Conservation (phyloP, 2,888 invertebrate genomes). For the Erebia epiphron region DNA sequence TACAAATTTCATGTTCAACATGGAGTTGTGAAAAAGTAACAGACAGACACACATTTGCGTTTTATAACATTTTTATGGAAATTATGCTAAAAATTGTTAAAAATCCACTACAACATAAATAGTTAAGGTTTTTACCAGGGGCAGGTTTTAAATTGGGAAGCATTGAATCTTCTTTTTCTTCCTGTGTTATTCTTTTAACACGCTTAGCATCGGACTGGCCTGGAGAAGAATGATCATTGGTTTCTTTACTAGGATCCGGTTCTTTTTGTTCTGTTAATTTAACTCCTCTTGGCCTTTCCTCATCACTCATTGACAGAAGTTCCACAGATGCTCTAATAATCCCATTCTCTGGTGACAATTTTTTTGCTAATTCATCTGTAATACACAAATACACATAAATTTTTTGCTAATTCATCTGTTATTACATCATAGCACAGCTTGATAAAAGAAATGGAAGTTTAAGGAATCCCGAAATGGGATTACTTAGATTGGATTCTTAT, state of each 20-base stretch:
- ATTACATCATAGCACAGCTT: slow-evolving; percentile 6
- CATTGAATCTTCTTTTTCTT: slow-evolving; percentile 87
- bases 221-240: slow-evolving; percentile 55
- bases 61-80: too few relatives aligned
- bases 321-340: slow-evolving; percentile 92
- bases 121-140: slow-evolving; percentile 64
- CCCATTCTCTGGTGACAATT: slow-evolving; percentile 88
- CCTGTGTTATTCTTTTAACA: slow-evolving; percentile 71
- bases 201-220: slow-evolving; percentile 71
- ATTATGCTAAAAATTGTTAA: background rate
- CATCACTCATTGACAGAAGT: slow-evolving; percentile 87
- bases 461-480: background rate
- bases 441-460: background rate
- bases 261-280: slow-evolving; percentile 51
- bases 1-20: too few relatives aligned
- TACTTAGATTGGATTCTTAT: background rate
- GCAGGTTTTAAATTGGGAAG: slow-evolving; percentile 92
- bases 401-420: slow-evolving; percentile 80
- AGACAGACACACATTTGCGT: too few relatives aligned
- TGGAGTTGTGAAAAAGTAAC: too few relatives aligned
- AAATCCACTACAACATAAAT: too few relatives aligned
- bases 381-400: too few relatives aligned
- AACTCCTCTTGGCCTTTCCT: slow-evolving; percentile 85
- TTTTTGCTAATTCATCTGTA: slow-evolving; percentile 80
- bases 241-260: slow-evolving; percentile 45